These are phyloP conservation scores for Blastomussa wellsi DNA, from an alignment of 92 coral and sea anemone genomes.

Conservation along the genomic window DNA sequence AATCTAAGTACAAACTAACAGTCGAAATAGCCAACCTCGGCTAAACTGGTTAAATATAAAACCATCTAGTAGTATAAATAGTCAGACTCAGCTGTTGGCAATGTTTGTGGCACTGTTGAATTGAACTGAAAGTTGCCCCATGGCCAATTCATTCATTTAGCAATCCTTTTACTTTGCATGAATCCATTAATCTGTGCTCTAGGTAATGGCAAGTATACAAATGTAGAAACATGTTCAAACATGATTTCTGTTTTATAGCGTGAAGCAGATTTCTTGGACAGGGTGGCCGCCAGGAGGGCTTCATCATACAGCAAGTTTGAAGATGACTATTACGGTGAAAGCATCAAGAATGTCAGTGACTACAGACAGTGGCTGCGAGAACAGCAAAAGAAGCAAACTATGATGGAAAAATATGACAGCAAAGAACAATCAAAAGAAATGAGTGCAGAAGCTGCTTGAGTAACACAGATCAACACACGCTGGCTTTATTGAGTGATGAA, in stretches of 20 bases:
- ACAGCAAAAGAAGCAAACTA: conserved; percentile 83
- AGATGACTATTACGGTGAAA: conserved; percentile 99
- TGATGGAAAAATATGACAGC: conserved; percentile 79
- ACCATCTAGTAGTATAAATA: too few relatives aligned
- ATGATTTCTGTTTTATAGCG: conserved; percentile 55
- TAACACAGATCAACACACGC: neutral
- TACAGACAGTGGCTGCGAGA: conserved; percentile 99
- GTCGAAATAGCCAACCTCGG: too few relatives aligned
- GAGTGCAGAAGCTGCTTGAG: conserved; percentile 31
- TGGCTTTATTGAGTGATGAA: neutral
- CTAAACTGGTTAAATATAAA: too few relatives aligned
- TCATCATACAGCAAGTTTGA: conserved; percentile 95
- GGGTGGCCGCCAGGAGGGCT: conserved; percentile 84
- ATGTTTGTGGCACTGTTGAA: too few relatives aligned
- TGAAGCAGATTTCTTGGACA: conserved; percentile 89
- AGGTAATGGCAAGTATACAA: neutral
- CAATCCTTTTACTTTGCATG: neutral
- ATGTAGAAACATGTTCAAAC: neutral
- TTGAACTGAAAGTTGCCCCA: too few relatives aligned
- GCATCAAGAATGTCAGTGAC: conserved; percentile 92
- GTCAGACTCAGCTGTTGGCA: too few relatives aligned
- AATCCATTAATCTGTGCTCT: neutral
- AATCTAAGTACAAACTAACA: too few relatives aligned
- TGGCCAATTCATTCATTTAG: neutral
- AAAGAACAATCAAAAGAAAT: conserved; percentile 61